Conservation (phyloP, 2,888 invertebrate genomes). For the Asteroscopus sphinx region DNA sequence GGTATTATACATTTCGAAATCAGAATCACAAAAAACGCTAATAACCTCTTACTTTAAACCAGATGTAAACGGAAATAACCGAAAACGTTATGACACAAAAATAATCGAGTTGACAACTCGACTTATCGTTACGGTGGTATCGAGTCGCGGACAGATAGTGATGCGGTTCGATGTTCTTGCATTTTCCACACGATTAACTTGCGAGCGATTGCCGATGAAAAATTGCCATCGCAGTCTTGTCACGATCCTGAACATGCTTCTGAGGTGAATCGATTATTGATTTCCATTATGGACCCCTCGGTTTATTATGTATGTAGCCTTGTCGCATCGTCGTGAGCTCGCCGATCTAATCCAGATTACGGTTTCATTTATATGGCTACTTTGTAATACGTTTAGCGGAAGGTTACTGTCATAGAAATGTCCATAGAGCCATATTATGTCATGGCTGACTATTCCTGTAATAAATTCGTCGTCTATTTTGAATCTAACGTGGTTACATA, state of each 20-base stretch:
- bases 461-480: neutral
- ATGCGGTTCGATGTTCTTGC: conserved; percentile 66
- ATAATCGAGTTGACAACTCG: conserved; percentile 42
- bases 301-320: conserved; percentile 20
- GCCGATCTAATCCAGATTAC: conserved; percentile 49
- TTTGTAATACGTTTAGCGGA: conserved; percentile 5
- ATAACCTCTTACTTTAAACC: conserved; percentile 46
- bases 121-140: conserved; percentile 40
- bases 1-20: conserved; percentile 33
- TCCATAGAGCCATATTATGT: no score
- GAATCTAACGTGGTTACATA: neutral
- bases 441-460: neutral
- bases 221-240: conserved; percentile 70
- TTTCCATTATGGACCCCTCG: conserved; percentile 57
- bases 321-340: conserved; percentile 10
- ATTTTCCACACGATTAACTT: conserved; percentile 76
- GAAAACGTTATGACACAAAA: conserved; percentile 45
- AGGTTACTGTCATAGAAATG: no score
- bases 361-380: conserved; percentile 38
- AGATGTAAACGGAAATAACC: conserved; percentile 42
- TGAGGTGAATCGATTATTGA: conserved; percentile 69
- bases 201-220: conserved; percentile 70
- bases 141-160: conserved; percentile 39
- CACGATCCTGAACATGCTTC: conserved; percentile 65
- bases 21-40: conserved; percentile 31